Evolutionary conservation across 2,888 invertebrate genomes (phyloP).

Genomic region (Phortica magna): DNA sequence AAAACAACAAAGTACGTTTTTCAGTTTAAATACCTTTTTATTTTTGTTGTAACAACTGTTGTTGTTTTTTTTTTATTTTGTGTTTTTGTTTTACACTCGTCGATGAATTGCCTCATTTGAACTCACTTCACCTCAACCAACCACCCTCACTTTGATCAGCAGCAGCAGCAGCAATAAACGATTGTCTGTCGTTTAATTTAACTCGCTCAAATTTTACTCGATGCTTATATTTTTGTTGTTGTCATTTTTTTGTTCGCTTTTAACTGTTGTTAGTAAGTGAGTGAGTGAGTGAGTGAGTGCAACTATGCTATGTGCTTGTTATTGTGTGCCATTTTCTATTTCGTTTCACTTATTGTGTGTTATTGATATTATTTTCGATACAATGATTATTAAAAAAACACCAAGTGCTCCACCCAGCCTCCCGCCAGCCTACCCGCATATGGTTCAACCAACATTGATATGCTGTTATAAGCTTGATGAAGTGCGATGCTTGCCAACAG

Average conservation of each 20-base stretch:
- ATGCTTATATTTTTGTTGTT: no score
- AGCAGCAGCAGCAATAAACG: no score
- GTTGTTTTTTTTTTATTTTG: slow-evolving; percentile 44
- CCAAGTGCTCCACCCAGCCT: slow-evolving; percentile 12
- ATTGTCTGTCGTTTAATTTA: no score
- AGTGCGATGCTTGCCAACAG: not conserved
- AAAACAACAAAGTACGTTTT: slow-evolving; percentile 36
- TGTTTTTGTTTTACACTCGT: no score
- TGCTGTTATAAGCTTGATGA: not conserved
- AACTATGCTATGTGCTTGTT: slow-evolving; percentile 10
- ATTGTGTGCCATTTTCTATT: not conserved
- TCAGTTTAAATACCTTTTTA: no score
- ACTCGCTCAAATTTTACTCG: no score
- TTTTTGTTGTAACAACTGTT: slow-evolving; percentile 53
- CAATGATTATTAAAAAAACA: slow-evolving; percentile 1
- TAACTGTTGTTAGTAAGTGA: slow-evolving; percentile 52
- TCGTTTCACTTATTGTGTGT: not conserved
- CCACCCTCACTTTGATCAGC: slow-evolving; percentile 11
- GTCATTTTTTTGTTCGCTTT: slow-evolving; percentile 38
- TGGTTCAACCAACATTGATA: not conserved
- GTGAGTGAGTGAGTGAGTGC: slow-evolving; percentile 59
- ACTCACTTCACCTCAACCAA: no score
- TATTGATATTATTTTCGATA: slow-evolving; percentile 13
- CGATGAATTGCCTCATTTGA: no score
- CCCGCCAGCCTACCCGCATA: not conserved